A percentile compares a stretch with the other conserved stretches of the same genome.
phyloP scores from a whole-genome alignment of 2,888 invertebrate genomes.

The Lomographa bimaculata region DNA sequence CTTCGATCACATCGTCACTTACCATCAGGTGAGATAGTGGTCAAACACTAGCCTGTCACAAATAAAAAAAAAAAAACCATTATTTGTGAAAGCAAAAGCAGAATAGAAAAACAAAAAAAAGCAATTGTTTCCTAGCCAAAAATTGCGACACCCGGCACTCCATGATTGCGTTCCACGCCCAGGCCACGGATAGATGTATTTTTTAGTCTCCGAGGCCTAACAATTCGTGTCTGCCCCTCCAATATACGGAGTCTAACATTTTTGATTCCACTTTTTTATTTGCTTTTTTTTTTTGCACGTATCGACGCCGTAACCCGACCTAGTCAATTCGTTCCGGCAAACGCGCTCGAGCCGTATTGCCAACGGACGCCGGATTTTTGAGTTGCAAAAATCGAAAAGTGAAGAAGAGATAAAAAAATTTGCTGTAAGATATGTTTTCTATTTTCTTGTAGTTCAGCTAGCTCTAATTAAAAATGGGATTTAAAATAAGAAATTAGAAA shows the following conservation, averaged over 20 bases:
- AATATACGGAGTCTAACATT: slow-evolving; percentile 45
- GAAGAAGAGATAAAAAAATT: neutral
- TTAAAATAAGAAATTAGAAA: too few relatives aligned
- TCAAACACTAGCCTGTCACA: too few relatives aligned
- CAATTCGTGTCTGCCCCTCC: slow-evolving; percentile 31
- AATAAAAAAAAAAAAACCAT: too few relatives aligned
- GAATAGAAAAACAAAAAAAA: too few relatives aligned
- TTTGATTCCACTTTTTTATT: slow-evolving; percentile 45
- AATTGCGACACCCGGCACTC: too few relatives aligned
- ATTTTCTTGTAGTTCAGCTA: too few relatives aligned
- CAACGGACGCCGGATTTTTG: slow-evolving; percentile 37
- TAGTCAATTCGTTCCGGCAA: slow-evolving; percentile 61
- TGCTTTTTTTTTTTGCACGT: slow-evolving; percentile 28
- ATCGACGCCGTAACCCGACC: slow-evolving; percentile 46
- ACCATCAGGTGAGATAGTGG: too few relatives aligned
- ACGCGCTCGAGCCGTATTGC: slow-evolving; percentile 52
- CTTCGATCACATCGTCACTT: too few relatives aligned
- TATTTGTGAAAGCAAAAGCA: too few relatives aligned
- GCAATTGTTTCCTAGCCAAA: too few relatives aligned
- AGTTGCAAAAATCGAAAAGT: slow-evolving; percentile 14
- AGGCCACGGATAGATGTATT: slow-evolving; percentile 2
- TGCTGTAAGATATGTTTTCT: neutral
- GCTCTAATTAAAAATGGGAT: too few relatives aligned
- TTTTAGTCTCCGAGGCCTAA: slow-evolving; percentile 25
- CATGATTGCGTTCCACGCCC: slow-evolving; percentile 7